phyloP scores from a whole-genome alignment of 2,888 invertebrate genomes.

The Allygus modestus region DNA sequence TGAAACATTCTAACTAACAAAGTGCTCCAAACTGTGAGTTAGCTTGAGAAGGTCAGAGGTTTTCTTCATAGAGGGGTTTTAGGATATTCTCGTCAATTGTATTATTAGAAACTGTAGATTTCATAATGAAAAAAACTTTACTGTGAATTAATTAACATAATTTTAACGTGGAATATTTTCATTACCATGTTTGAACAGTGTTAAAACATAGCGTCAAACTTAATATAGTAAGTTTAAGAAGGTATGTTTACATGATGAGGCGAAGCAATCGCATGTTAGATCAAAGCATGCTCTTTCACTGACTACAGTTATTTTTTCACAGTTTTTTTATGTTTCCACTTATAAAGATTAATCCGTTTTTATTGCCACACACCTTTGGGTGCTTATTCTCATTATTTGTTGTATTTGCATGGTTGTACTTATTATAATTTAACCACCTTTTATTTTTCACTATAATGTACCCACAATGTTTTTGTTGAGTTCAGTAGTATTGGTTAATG shows the following conservation, averaged over 20 bases:
- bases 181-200: not conserved
- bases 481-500: conserved; percentile 28
- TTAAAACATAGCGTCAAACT: not conserved
- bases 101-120: not conserved
- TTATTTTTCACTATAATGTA: not conserved
- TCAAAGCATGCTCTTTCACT: conserved; percentile 31
- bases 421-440: conserved; percentile 45
- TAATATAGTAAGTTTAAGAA: not conserved
- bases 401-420: conserved; percentile 59
- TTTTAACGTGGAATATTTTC: not conserved
- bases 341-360: conserved; percentile 62
- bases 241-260: not conserved
- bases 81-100: not conserved
- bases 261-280: not conserved
- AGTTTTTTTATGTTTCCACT: conserved; percentile 33
- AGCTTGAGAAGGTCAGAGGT: not conserved
- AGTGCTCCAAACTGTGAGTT: not conserved
- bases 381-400: conserved; percentile 55
- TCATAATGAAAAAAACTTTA: not conserved
- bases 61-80: not conserved
- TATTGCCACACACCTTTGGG: conserved; percentile 51
- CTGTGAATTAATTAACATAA: not conserved
- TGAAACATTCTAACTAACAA: conserved; percentile 5
- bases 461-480: not conserved
- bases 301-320: conserved; percentile 26